Evolutionary conservation across 2,797 vertebrate species (phyloP), one percentile per base, ranked within the genome.

Genomic region (Etheostoma perlongum): DNA sequence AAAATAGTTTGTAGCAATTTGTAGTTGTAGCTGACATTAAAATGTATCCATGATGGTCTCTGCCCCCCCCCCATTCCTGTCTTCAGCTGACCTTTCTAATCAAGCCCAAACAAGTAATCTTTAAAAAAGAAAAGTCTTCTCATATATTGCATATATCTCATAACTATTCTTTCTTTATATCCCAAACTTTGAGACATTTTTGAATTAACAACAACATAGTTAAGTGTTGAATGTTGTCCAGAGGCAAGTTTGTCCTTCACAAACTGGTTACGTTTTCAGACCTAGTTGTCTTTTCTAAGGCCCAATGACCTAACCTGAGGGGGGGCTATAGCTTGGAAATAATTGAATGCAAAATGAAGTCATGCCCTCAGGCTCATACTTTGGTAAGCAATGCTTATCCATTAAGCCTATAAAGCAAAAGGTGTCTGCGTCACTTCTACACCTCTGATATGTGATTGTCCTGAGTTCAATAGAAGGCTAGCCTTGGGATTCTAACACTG

Each of bases 281-380:
- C 19, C 10, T 44, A 27, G 19, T 13, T 18, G 6, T 36, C 19
- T 19, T 47, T 68, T 15, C 21, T 9, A 0, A 46, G 51, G 60
- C 65, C 59, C 66, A 69, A 73, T 48, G 74, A 81, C 52, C 69
- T 27, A 82, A 89, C 85, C 72, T 74, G 85, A 91, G 54, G 30
- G 52, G 19, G 52, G 54, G 33, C 36, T 73, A 13, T 72, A 67
- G 49, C 75, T 83, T 49, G 64, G 91, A 40, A 93, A 94, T 93
- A 85, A 89, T 91, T 86, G 4, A 87, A 87, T 76, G 68, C 53
- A 71, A 82, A 91, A 78, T 81, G 14, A 84, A 81, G 76, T 82
- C 64, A 49, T 21, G 48, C 81, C 74, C 63, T 40, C 53, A 55
- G 84, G 88, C 72, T 69, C 76, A 82, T 51, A 65, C 73, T 58